phyloP scores from a whole-genome alignment of 2,888 invertebrate species.

The Eustalomyia histrio region DNA sequence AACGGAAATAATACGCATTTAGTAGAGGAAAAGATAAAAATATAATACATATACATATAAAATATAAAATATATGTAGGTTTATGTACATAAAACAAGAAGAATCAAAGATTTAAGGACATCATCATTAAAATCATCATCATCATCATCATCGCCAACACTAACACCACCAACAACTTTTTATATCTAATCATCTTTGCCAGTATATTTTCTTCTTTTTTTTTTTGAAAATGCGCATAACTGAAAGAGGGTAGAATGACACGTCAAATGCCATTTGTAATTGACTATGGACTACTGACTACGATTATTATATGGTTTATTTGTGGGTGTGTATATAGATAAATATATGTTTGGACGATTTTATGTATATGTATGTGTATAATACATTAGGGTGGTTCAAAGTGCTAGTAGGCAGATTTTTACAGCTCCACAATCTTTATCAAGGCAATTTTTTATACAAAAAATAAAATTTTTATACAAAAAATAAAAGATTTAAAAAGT shows the following conservation, averaged over 20 bases:
- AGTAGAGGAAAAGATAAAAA: constrained; percentile 27
- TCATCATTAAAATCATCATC: too few relatives aligned
- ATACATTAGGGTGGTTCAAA: too few relatives aligned
- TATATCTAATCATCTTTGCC: constrained; percentile 43
- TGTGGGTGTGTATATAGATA: not conserved
- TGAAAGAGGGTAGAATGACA: constrained; percentile 41
- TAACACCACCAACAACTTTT: constrained; percentile 16
- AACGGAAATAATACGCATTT: constrained; percentile 15
- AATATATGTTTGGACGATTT: too few relatives aligned
- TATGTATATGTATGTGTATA: too few relatives aligned
- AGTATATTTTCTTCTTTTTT: not conserved
- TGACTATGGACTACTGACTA: constrained; percentile 27
- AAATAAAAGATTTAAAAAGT: too few relatives aligned
- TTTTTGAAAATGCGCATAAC: constrained; percentile 41
- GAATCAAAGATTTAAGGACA: constrained; percentile 41
- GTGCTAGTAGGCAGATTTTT: too few relatives aligned
- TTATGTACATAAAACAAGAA: not conserved
- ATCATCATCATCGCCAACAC: constrained; percentile 36
- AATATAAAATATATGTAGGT: not conserved
- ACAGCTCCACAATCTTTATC: too few relatives aligned
- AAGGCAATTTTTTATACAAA: too few relatives aligned
- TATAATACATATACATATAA: not conserved
- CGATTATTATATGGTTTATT: constrained; percentile 12
- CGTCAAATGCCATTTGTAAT: constrained; percentile 34
- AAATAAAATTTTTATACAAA: too few relatives aligned